Base-by-base conservation (phyloP, 2,888 invertebrate species). In the Orgyia antiqua region DNA sequence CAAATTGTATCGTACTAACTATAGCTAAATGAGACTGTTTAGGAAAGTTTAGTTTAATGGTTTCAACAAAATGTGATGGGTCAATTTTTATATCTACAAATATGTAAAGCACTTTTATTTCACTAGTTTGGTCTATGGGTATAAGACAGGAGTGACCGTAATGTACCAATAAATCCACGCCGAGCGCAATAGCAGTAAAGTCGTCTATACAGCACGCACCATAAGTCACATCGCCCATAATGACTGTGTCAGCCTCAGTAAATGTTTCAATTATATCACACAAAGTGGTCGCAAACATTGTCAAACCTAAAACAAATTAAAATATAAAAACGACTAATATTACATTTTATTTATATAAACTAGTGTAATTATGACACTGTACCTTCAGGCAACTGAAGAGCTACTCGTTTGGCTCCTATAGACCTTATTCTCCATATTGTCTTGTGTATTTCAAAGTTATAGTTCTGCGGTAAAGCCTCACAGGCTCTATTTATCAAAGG, bases 191-290 rank as follows among this genome's bases (percentile, higher is more conserved):
- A 0, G 99, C 98, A 0, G 97, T 97, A 66, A 92, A 94, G 83
- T 99, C 99, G 68, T 99, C 99, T 7, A 99, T 93, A 72, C 99
- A 99, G 70, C 99, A 99, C 0, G 99, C 99, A 19, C 99, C 99
- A 66, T 99, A 99, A 0, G 99, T 99, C 9, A 99, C 98, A 80
- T 99, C 99, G 4, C 97, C 99, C 96, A 99, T 96, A 41, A 99
- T 97, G 27, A 99, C 90, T 0, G 94, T 93, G 54, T 98, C 97
- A 2, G 95, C 96, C 18, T 89, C 90, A 1, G 96, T 95, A 64
- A 97, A 96, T 31, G 90, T 88, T 72, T 96, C 93, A 51, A 98
- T 92, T 42, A 99, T 97, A 69, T 99, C 98, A 44, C 96, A 93
- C 37, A 99, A 92, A 2, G 95, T 93, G 39, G 97, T 95, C 0